Conservation (phyloP, 2,797 vertebrate genomes). For the Cyclopterus lumpus region DNA sequence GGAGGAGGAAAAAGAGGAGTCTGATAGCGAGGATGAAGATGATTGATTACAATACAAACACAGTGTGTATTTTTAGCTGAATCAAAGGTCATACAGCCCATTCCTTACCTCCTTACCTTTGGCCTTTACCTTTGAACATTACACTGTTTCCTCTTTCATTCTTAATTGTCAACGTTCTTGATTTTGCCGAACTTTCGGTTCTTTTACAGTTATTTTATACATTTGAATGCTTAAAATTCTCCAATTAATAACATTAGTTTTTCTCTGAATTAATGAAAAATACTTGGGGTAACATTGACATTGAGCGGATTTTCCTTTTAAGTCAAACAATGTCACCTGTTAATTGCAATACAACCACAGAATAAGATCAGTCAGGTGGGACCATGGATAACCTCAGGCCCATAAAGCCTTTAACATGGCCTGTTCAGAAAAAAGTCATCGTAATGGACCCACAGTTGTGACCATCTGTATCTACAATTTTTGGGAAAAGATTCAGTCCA, state of each 20-base stretch:
- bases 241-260: not conserved
- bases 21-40: conserved; percentile 70
- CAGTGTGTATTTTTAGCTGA: conserved; percentile 29
- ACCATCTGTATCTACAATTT: conserved; percentile 12
- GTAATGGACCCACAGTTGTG: conserved; percentile 5
- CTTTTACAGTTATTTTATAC: not conserved
- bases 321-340: not conserved
- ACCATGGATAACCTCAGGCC: conserved; percentile 7
- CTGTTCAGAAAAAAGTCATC: conserved; percentile 1
- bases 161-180: not conserved
- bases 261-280: conserved; percentile 14
- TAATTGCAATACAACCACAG: conserved; percentile 45
- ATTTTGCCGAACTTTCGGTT: not conserved
- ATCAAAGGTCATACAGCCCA: conserved; percentile 43
- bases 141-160: conserved; percentile 17
- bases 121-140: conserved; percentile 24
- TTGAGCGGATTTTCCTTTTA: conserved; percentile 20
- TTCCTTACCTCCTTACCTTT: conserved; percentile 53
- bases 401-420: conserved; percentile 8
- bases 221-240: conserved; percentile 16
- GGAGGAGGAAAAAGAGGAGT: conserved; percentile 63
- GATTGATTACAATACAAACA: conserved; percentile 10
- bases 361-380: not conserved
- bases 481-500: conserved; percentile 41
- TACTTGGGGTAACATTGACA: not conserved